Percentiles rank a stretch among this genome's conserved stretches.
Conservation (phyloP, 30 jellyfish, hydroid and myxozoan species). For the Hydractinia symbiolongicarpus region DNA sequence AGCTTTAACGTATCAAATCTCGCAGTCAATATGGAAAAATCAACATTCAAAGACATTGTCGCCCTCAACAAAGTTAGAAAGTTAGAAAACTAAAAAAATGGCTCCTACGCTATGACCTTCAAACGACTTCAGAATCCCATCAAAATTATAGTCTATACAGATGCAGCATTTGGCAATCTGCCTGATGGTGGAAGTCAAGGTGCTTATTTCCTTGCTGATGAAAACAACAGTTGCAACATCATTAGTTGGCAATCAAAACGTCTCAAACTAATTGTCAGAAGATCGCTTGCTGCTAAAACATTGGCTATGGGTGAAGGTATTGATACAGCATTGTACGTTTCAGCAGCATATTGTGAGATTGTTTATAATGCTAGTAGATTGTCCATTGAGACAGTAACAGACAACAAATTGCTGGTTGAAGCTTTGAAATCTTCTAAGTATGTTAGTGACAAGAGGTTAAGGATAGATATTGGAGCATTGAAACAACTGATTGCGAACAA, state of each 20-base stretch:
- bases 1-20: conserved; percentile 5
- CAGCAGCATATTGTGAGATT: too few relatives aligned
- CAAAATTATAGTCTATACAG: too few relatives aligned
- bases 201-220: conserved; percentile 11
- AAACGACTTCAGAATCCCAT: conserved; percentile 5
- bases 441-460: not conserved
- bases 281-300: too few relatives aligned
- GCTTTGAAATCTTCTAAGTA: conserved; percentile 3
- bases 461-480: too few relatives aligned
- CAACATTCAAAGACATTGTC: not conserved
- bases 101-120: not conserved
- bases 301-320: too few relatives aligned
- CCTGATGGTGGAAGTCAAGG: too few relatives aligned
- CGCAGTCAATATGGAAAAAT: conserved; percentile 7
- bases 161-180: too few relatives aligned
- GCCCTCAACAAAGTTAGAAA: conserved; percentile 4
- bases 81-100: not conserved
- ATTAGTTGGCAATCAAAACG: too few relatives aligned
- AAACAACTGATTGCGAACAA: not conserved
- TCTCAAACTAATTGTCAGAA: too few relatives aligned
- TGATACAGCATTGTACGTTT: too few relatives aligned
- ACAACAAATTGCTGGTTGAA: not conserved
- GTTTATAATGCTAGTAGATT: not conserved
- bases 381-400: not conserved
- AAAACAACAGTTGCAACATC: not conserved